These are phyloP conservation scores for Phenganax stokvisi DNA, from an alignment of 92 coral and sea anemone species.

Conservation along the genomic window DNA sequence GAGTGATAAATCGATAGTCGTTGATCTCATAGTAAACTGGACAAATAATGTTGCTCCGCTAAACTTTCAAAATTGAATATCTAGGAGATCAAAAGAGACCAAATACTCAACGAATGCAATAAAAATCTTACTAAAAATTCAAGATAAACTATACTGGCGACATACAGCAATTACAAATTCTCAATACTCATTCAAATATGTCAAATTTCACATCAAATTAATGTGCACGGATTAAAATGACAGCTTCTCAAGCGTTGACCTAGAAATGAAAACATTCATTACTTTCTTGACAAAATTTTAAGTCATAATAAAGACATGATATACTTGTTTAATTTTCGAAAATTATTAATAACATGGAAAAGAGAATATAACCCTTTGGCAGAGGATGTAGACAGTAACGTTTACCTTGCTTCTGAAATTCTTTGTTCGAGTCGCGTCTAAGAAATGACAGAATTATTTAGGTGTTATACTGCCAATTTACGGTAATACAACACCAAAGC, in stretches of 20 bases:
- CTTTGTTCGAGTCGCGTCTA: conserved; percentile 89
- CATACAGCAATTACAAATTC: background rate
- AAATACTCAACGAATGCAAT: background rate
- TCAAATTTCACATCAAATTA: background rate
- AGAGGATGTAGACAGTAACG: background rate
- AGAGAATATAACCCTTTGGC: too few species aligned
- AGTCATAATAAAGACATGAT: background rate
- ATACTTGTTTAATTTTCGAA: too few species aligned
- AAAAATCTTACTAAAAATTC: background rate
- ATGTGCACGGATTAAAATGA: conserved; percentile 12
- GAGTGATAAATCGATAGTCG: background rate
- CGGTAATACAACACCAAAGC: background rate
- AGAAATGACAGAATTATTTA: conserved; percentile 7
- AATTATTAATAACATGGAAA: too few species aligned
- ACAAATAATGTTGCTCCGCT: background rate
- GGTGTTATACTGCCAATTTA: background rate
- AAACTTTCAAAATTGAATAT: too few species aligned
- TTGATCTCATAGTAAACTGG: conserved; percentile 9
- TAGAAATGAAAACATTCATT: background rate
- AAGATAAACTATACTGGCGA: too few species aligned
- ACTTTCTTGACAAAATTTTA: background rate
- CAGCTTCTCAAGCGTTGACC: conserved; percentile 32
- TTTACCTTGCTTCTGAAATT: conserved; percentile 87
- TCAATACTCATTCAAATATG: background rate
- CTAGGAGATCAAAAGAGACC: too few species aligned